Base-by-base conservation (phyloP, 2,113 vertebrate genomes). In the Antidorcas marsupialis region DNA sequence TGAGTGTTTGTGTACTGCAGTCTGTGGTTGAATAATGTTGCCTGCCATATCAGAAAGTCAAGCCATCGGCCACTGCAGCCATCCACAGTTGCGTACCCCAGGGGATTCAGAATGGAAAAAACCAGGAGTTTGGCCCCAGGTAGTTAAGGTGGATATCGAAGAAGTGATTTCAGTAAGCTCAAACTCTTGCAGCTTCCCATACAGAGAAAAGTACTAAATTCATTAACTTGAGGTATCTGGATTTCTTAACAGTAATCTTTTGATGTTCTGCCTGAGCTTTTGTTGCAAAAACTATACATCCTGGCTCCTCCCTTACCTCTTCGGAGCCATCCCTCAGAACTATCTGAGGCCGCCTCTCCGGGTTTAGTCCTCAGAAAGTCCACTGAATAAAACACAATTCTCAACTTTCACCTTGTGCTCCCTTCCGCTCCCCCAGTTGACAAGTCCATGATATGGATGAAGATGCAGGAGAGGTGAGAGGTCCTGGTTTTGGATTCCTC, bases 351-450 rank as follows among this genome's bases (percentile, higher is more conserved):
- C 9, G 16, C 78, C 28, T 81, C 47, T 52, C 5, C 0, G 9
- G 47, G 30, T n/a, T 81, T 12, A 81, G 45, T 50, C 45, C 45
- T 33, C 78, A 11, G 45, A 33, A 81, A 33, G 28, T 52, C 47
- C 78, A 81, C 17, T 45, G 47, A 81, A n/a, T 21, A n/a, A 52
- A 81, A n/a, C 47, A 81, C 30, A 81, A 52, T 81, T 81, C 47
- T n/a, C 30, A n/a, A 7, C 16, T 79, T 45, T 50, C 13, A 79
- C 27, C 43, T 47, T 81, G 30, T 52, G 47, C 8, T 12, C 47
- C 45, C 9, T 21, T 50, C 47, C 6, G 0, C 57, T 1, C 8
- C 9, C 43, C 5, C 1, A 52, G 28, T n/a, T 1, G 4, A 47
- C 27, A 79, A 23, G 78, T 28, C 81, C 33, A 8, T 6, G 52